Evolutionary conservation across 2,113 vertebrate species (phyloP), one percentile per base, ranked within the genome.

Genomic region (Psilopsiagon aurifrons): DNA sequence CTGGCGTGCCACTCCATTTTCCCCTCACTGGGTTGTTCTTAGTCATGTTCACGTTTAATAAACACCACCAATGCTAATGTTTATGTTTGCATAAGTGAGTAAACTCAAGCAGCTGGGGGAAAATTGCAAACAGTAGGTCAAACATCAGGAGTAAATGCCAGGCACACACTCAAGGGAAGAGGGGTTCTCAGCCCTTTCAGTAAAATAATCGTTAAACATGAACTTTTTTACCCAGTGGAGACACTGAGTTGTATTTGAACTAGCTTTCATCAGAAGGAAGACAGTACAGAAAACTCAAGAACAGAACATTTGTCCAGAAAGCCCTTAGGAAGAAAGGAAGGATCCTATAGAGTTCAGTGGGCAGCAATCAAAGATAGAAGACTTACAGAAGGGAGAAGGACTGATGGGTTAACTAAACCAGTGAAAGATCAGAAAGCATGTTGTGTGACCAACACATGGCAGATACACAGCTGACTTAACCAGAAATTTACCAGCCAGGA

Each of bases 401-500:
- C 3, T n/a, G 62, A 14, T 1, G 17, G 22, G 37, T 55, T 78
- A 77, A 54, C 24, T 37, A 31, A 31, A 88, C 8, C 17, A 52
- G 20, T 24, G 37, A 7, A 83, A 79, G 33, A 64, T 0, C 12
- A 67, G 31, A 28, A 39, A 77, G 31, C 9, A 2, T 44, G 63
- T 7, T 77, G n/a, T 0, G 1, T 41, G 18, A 11, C 24, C 8
- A 63, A 41, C 18, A 62, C 54, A 19, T 0, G 7, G 84, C 37
- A 85, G 55, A 39, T 17, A 80, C 0, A 68, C 13, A 77, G 59
- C 59, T 79, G 76, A 37, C 39, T 67, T 39, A 44, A 44, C 13
- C 78, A 64, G 57, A 41, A n/a, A 22, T 47, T 52, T 13, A 66
- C 46, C 73, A 70, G 60, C 46, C 49, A 67, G 17, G 59, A 23